These are phyloP conservation scores for Trichacis sp. DNA, from an alignment of 2,888 invertebrate species.

Conservation along the genomic window DNA sequence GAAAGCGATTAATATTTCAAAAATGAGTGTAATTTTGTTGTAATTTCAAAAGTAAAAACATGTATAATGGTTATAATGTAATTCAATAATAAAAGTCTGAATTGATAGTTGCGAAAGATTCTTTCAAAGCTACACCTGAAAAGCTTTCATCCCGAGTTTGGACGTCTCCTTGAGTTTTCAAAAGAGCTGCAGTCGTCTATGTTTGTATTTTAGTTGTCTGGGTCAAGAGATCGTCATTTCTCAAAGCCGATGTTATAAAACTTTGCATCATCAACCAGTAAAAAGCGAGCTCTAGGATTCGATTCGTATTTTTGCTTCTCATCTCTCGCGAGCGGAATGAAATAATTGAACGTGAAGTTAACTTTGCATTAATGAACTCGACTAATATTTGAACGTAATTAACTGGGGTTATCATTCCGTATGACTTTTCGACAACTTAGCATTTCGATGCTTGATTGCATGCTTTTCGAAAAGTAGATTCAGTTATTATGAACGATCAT, in stretches of 20 bases:
- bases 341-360: not conserved
- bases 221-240: conserved; percentile 9
- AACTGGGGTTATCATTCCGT: too few species aligned
- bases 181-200: not conserved
- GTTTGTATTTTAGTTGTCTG: not conserved
- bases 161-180: conserved; percentile 2
- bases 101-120: conserved; percentile 7
- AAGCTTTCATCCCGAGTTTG: conserved; percentile 1
- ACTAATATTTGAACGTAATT: too few species aligned
- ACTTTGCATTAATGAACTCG: too few species aligned
- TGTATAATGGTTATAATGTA: too few species aligned
- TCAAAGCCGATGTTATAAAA: conserved; percentile 1
- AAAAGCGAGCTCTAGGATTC: not conserved
- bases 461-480: too few species aligned
- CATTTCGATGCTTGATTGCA: too few species aligned
- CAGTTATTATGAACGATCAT: too few species aligned
- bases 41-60: too few species aligned
- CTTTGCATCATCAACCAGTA: not conserved
- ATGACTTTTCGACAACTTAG: too few species aligned
- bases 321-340: not conserved
- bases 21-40: too few species aligned
- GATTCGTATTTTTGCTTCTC: not conserved
- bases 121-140: conserved; percentile 6
- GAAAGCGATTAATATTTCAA: too few species aligned
- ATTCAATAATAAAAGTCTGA: too few species aligned